phyloP scores from a whole-genome alignment of 2,888 invertebrate genomes.

The Ormyrus thymus region DNA sequence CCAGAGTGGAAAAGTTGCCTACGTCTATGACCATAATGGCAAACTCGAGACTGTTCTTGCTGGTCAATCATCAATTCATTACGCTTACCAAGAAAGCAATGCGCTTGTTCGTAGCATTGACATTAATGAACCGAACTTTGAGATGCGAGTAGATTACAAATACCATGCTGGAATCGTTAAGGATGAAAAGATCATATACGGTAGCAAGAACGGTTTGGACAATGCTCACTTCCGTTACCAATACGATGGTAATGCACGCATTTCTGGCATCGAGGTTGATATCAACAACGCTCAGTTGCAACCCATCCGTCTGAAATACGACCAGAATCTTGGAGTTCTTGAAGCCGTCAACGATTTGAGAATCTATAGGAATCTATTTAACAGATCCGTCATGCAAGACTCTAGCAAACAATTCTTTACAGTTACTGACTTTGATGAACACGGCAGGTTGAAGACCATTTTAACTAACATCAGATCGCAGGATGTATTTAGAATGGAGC shows the following conservation, averaged over 20 bases:
- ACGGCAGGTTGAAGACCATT: slow-evolving; percentile 88
- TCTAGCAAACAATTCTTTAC: slow-evolving; percentile 93
- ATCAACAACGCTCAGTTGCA: slow-evolving; percentile 92
- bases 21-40: slow-evolving; percentile 90
- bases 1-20: slow-evolving; percentile 92
- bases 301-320: slow-evolving; percentile 88
- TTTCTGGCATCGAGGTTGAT: slow-evolving; percentile 91
- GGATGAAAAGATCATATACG: slow-evolving; percentile 90
- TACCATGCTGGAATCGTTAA: slow-evolving; percentile 93
- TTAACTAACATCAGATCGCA: slow-evolving; percentile 90
- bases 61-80: slow-evolving; percentile 88
- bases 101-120: slow-evolving; percentile 91
- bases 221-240: slow-evolving; percentile 93
- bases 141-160: slow-evolving; percentile 90
- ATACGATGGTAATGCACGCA: slow-evolving; percentile 93
- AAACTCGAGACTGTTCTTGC: slow-evolving; percentile 90
- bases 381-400: slow-evolving; percentile 92
- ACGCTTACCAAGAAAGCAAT: slow-evolving; percentile 89
- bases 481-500: slow-evolving; percentile 89
- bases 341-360: slow-evolving; percentile 91
- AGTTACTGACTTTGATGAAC: slow-evolving; percentile 91
- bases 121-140: slow-evolving; percentile 91
- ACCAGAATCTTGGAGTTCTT: slow-evolving; percentile 90
- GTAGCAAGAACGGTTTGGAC: slow-evolving; percentile 88
- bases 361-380: slow-evolving; percentile 90